Evolutionary conservation across 1,140 invertebrate species (phyloP), one percentile per base, ranked within the genome.

Genomic region (Ctenoplectra terminalis): DNA sequence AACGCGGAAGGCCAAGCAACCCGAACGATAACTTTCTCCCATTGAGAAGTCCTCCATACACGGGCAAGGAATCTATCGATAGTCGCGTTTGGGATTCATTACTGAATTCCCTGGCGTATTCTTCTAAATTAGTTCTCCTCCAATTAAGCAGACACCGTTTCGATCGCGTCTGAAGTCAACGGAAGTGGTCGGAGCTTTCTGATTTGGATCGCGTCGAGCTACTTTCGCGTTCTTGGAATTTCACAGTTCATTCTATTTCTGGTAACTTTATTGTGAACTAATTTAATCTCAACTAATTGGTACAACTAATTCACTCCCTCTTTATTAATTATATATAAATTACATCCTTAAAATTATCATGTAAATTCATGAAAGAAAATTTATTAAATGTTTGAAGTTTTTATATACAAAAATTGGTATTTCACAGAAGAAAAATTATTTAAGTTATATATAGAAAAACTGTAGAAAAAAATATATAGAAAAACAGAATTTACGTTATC

Each of bases 11-110:
- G 77, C 77, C 77, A 80, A 63, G 15, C 46, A 0, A 8, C 54
- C 34, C 26, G 46, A 52, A 20, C 46, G 69, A 80, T 80, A 78
- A 80, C 77, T 80, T 80, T 80, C 77, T 64, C 77, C 69, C 77
- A 80, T 80, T 80, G 77, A 80, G 58, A 80, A 80, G 56, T 52
- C 69, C 5, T 46, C 66, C 77, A 63, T 80, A 73, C 58, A 54
- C 77, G 77, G 77, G 17, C 46, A 80, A 80, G 34, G 77, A 73
- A 80, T 80, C 70, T 60, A 63, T 79, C 66, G 54, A 56, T 48
- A 54, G 46, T 63, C 67, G 37, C 20, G 34, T 9, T 52, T 29
- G 34, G 4, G n/a, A 40, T 71, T 63, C 69, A 26, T 80, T 80
- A 73, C 58, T 50, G 26, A 26, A 80, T 80, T 73, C 58, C 69